Conservation (phyloP, 2,888 invertebrate genomes). For the Biston betularia region DNA sequence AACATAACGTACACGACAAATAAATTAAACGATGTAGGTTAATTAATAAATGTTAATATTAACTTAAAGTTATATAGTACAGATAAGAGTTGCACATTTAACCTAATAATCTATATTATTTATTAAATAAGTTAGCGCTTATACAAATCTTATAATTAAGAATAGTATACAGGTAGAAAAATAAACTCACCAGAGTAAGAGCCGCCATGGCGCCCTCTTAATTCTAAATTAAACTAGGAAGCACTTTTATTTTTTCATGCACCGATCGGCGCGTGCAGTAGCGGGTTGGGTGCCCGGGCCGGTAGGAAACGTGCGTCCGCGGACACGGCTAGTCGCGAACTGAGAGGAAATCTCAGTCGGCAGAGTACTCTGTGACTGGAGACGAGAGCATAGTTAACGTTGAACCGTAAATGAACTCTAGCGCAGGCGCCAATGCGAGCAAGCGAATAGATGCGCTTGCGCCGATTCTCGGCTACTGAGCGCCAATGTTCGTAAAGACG, state of each 20-base stretch:
- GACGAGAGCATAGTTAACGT: conserved; percentile 21
- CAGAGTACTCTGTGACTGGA: conserved; percentile 9
- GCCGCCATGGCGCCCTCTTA: conserved; percentile 70
- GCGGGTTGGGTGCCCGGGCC: conserved; percentile 40
- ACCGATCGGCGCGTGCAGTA: conserved; percentile 47
- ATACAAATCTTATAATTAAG: not conserved
- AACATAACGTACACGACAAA: conserved; percentile 15
- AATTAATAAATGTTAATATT: not conserved
- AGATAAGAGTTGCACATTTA: conserved; percentile 34
- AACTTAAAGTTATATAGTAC: not conserved
- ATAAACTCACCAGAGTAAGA: conserved; percentile 67
- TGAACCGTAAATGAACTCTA: conserved; percentile 43
- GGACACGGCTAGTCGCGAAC: conserved; percentile 69
- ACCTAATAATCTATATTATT: conserved; percentile 33
- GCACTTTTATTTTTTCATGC: conserved; percentile 68
- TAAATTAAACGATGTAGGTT: conserved; percentile 12
- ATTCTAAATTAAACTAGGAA: conserved; percentile 75
- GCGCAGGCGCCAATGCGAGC: conserved; percentile 36
- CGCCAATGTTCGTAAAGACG: conserved; percentile 36
- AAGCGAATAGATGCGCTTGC: conserved; percentile 38
- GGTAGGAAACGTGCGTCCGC: conserved; percentile 59
- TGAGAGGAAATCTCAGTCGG: conserved; percentile 44
- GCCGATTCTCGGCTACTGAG: conserved; percentile 19
- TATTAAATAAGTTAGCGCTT: conserved; percentile 12
- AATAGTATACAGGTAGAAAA: conserved; percentile 31